Evolutionary conservation across 2,888 invertebrate genomes (phyloP).

Genomic region (Agrochola lota): DNA sequence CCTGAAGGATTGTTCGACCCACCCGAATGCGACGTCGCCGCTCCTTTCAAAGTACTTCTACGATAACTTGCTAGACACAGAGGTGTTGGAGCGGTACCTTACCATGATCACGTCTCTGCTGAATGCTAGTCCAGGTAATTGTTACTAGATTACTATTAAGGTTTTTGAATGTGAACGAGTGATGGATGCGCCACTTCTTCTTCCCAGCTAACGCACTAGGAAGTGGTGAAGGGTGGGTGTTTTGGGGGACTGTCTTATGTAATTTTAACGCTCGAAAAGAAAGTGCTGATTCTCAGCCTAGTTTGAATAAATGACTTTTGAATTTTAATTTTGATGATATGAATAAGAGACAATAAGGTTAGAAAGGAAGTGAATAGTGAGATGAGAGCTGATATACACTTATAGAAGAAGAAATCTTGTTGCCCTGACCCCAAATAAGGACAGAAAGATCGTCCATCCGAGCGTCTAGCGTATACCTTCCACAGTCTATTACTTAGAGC

Average conservation of each 20-base stretch:
- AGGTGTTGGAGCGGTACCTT: slow-evolving; percentile 92
- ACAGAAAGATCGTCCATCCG: not conserved
- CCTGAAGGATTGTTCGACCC: slow-evolving; percentile 88
- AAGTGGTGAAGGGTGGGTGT: too few species aligned
- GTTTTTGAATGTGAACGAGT: not conserved
- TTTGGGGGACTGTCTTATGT: too few species aligned
- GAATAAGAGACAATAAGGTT: not conserved
- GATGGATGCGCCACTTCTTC: too few species aligned
- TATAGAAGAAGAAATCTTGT: not conserved
- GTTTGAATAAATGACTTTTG: too few species aligned
- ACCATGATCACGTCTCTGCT: slow-evolving; percentile 92
- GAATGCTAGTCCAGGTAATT: slow-evolving; percentile 92
- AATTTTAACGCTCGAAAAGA: too few species aligned
- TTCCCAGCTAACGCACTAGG: too few species aligned
- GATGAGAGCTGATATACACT: not conserved
- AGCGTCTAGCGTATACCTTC: not conserved
- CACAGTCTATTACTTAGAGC: not conserved
- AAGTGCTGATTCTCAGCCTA: too few species aligned
- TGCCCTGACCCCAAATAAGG: not conserved
- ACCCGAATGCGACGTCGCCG: slow-evolving; percentile 92
- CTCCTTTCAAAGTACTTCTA: slow-evolving; percentile 92
- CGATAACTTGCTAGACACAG: slow-evolving; percentile 88
- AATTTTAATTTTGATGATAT: too few species aligned
- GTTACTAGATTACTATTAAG: not conserved
- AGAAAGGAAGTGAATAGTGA: not conserved